A percentile compares a stretch with the other conserved stretches of the same genome.
Conservation (phyloP, 2,797 vertebrate species). For the Melanotaenia pygmaea region DNA sequence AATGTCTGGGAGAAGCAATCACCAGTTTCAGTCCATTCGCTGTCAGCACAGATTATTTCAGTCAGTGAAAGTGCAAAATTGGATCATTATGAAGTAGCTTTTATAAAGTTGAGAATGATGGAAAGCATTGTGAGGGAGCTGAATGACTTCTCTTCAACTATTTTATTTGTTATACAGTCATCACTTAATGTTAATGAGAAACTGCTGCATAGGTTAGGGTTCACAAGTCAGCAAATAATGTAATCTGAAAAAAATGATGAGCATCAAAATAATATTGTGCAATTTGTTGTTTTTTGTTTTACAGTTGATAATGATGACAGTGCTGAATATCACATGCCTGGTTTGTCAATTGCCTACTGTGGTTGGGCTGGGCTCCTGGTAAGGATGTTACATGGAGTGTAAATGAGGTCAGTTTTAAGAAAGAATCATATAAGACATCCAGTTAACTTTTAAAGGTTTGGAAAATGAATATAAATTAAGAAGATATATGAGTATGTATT, state of each 20-base stretch:
- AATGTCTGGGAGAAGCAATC: slow-evolving; percentile 64
- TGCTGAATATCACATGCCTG: slow-evolving; percentile 27
- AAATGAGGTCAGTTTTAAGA: neutral
- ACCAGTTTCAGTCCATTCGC: slow-evolving; percentile 63
- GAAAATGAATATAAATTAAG: neutral
- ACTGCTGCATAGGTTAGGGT: slow-evolving; percentile 19
- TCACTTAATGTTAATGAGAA: slow-evolving; percentile 7
- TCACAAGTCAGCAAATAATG: neutral
- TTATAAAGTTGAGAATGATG: slow-evolving; percentile 57
- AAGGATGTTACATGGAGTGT: neutral
- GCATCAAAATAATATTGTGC: neutral
- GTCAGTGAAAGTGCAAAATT: slow-evolving; percentile 58
- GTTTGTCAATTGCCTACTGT: slow-evolving; percentile 13
- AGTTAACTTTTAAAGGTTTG: neutral
- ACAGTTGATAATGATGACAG: slow-evolving; percentile 11
- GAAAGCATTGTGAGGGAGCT: slow-evolving; percentile 36
- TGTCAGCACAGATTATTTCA: slow-evolving; percentile 66
- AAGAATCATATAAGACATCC: neutral
- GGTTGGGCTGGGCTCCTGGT: neutral
- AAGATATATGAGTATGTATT: no score
- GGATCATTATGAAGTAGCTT: slow-evolving; percentile 65
- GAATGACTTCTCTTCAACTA: slow-evolving; percentile 45
- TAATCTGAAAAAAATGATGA: slow-evolving; percentile 5
- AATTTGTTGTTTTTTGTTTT: neutral
- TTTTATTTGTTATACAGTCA: slow-evolving; percentile 41